Evolutionary conservation across 2,888 invertebrate species (phyloP).

Genomic region (Leistus spinibarbis): DNA sequence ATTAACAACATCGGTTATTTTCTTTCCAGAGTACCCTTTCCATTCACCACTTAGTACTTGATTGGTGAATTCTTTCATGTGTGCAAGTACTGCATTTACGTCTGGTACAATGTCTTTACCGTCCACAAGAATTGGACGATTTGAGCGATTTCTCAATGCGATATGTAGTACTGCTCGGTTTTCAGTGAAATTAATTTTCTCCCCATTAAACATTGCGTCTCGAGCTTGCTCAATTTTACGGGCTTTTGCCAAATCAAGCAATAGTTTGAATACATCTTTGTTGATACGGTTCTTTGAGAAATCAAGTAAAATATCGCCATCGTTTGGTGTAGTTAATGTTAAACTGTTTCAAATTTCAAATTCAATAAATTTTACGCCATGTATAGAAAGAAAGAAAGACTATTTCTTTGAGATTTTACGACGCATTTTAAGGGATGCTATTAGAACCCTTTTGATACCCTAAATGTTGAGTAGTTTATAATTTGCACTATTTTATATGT

Average conservation of each 20-base stretch:
- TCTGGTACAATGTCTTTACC: conserved; percentile 91
- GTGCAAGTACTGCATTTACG: conserved; percentile 86
- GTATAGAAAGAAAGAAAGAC: too few relatives aligned
- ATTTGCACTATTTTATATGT: too few relatives aligned
- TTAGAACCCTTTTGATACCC: too few relatives aligned
- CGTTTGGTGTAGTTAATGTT: conserved; percentile 75
- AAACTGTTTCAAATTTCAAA: conserved; percentile 62
- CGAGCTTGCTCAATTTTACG: conserved; percentile 85
- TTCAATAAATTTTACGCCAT: too few relatives aligned
- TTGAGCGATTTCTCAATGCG: conserved; percentile 87
- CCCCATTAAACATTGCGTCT: conserved; percentile 90
- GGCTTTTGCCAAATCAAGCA: conserved; percentile 81
- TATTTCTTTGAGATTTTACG: too few relatives aligned
- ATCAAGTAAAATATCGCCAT: conserved; percentile 92
- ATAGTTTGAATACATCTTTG: conserved; percentile 72
- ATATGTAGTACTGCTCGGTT: conserved; percentile 93
- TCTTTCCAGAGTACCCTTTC: conserved; percentile 88
- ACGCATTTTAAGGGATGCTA: too few relatives aligned
- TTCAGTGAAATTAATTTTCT: conserved; percentile 98
- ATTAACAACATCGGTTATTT: conserved; percentile 96
- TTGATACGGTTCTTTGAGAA: conserved; percentile 96
- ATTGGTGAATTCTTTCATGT: conserved; percentile 93
- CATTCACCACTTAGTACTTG: conserved; percentile 74
- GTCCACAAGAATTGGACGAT: conserved; percentile 79
- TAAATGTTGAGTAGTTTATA: too few relatives aligned